These are phyloP conservation scores for Phrynocephalus vlangalii DNA, from an alignment of 2,797 vertebrate genomes.

Conservation along the genomic window DNA sequence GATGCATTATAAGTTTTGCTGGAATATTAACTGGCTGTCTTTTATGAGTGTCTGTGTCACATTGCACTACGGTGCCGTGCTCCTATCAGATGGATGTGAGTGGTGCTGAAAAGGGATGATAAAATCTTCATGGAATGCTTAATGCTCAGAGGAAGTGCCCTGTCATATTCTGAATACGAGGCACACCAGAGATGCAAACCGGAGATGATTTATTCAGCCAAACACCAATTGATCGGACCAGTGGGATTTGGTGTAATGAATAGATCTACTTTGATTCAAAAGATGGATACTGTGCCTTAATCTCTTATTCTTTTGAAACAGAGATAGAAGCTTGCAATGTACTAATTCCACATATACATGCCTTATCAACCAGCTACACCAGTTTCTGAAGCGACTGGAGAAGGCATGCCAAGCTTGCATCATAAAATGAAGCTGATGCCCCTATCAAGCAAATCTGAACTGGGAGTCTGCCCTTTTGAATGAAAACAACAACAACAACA, in stretches of 20 bases:
- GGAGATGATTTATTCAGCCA: conserved; percentile 31
- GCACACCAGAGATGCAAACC: not conserved
- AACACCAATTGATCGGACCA: not conserved
- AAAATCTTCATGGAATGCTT: conserved; percentile 14
- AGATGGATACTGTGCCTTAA: conserved; percentile 10
- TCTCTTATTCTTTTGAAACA: conserved; percentile 18
- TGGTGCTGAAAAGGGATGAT: conserved; percentile 4
- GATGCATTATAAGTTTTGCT: not conserved
- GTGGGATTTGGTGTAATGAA: conserved; percentile 20
- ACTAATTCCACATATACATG: not conserved
- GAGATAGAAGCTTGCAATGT: not conserved
- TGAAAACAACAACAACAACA: no score
- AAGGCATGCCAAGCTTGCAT: no score
- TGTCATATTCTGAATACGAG: not conserved
- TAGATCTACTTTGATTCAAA: conserved; percentile 25
- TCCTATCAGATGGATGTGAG: not conserved
- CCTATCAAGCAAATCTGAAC: not conserved
- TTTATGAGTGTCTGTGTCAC: not conserved
- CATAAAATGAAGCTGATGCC: not conserved
- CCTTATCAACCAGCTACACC: not conserved
- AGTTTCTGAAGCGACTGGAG: not conserved
- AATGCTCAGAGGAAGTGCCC: conserved; percentile 6
- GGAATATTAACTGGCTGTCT: conserved; percentile 31
- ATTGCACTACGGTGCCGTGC: conserved; percentile 8
- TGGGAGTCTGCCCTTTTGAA: not conserved